Conservation (phyloP, 2,888 invertebrate genomes). For the Parasteatoda lunata region DNA sequence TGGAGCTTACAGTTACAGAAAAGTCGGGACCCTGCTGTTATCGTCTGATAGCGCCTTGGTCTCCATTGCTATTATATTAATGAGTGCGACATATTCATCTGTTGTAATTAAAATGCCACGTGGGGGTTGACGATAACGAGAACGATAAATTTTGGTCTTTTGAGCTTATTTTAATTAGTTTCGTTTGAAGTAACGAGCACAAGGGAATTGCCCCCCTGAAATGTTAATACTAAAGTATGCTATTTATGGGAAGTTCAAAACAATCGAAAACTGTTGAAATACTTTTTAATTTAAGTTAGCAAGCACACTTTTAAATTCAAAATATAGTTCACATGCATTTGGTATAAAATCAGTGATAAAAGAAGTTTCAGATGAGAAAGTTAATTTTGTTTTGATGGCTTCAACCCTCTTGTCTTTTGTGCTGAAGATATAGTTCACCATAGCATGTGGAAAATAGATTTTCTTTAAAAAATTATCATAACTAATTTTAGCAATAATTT, state of each 20-base stretch:
- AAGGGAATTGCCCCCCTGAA: constrained; percentile 14
- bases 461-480: too few species aligned
- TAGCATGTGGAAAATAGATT: too few species aligned
- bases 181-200: constrained; percentile 7
- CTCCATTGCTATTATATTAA: constrained; percentile 47
- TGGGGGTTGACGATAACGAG: constrained; percentile 34
- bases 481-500: too few species aligned
- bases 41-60: constrained; percentile 37
- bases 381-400: too few species aligned
- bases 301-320: too few species aligned
- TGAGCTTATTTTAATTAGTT: constrained; percentile 50
- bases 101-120: constrained; percentile 46
- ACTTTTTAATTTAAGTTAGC: neutral
- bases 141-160: constrained; percentile 52
- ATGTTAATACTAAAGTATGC: constrained; percentile 5
- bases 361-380: too few species aligned
- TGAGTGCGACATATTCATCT: constrained; percentile 39
- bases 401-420: too few species aligned
- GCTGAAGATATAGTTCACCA: too few species aligned
- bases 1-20: constrained; percentile 12
- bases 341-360: too few species aligned
- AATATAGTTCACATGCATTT: too few species aligned
- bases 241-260: neutral
- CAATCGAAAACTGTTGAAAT: neutral
- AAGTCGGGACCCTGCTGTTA: constrained; percentile 24